Percentiles rank a stretch among this genome's conserved stretches.
These are phyloP conservation scores for Trachemys scripta DNA, from an alignment of 2,113 vertebrate genomes.

Conservation along the genomic window DNA sequence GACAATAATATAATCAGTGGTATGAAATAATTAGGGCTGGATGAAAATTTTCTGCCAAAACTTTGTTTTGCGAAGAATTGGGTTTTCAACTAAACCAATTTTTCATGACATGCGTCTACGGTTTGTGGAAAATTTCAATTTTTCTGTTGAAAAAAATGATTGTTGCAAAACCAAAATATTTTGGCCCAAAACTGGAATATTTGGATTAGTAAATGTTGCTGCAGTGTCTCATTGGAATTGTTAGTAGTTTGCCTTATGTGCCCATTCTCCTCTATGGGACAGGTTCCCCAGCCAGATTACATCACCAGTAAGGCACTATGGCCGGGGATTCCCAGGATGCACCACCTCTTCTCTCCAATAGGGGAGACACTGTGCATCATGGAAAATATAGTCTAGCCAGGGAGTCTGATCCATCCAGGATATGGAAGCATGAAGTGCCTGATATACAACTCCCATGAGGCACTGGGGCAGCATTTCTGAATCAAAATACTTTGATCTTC, in stretches of 20 bases:
- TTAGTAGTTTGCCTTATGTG: too few relatives aligned
- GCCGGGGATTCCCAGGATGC: background rate
- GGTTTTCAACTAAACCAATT: background rate
- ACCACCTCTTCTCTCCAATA: background rate
- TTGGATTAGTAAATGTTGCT: background rate
- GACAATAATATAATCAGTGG: too few relatives aligned
- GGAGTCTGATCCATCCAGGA: too few relatives aligned
- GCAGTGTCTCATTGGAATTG: background rate
- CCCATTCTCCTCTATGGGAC: background rate
- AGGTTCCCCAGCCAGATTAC: background rate
- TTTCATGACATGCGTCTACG: too few relatives aligned
- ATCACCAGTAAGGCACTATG: background rate
- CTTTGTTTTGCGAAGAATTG: background rate
- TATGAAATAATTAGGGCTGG: too few relatives aligned
- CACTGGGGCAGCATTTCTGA: background rate
- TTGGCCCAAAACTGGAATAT: background rate
- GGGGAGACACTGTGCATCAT: background rate
- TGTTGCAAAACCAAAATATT: background rate
- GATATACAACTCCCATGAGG: background rate
- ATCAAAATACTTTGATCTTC: background rate
- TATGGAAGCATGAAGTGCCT: too few relatives aligned
- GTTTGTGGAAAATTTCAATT: too few relatives aligned
- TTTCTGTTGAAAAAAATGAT: background rate
- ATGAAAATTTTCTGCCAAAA: too few relatives aligned
- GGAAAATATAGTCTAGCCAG: too few relatives aligned